These are phyloP conservation scores for Apamea monoglypha DNA, from an alignment of 2,888 invertebrate genomes.

Conservation along the genomic window DNA sequence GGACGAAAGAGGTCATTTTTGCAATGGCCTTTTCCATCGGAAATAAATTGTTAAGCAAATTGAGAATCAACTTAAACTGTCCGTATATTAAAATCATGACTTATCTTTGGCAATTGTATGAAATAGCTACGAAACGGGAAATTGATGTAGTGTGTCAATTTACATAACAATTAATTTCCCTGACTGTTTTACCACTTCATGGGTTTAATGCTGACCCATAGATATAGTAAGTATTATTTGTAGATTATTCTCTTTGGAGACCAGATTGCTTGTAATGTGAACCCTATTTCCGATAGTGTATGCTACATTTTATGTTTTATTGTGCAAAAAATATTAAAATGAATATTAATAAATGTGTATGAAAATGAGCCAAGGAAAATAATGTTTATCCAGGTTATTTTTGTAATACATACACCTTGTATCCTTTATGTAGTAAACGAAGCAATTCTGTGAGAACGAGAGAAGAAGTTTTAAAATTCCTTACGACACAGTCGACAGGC, in stretches of 20 bases:
- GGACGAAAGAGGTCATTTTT: not conserved
- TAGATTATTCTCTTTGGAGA: too few species aligned
- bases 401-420: conserved; percentile 50
- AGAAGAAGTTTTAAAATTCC: conserved; percentile 22
- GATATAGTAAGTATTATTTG: not conserved
- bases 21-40: not conserved
- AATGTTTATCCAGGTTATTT: conserved; percentile 17
- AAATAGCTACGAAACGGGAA: not conserved
- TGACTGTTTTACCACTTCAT: not conserved
- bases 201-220: not conserved
- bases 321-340: conserved; percentile 41
- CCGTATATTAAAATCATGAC: too few species aligned
- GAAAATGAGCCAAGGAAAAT: conserved; percentile 23
- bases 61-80: too few species aligned
- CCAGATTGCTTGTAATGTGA: not conserved
- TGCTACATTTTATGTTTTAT: not conserved
- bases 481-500: not conserved
- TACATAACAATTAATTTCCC: not conserved
- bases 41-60: not conserved
- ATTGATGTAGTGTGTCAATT: not conserved
- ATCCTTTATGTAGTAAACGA: conserved; percentile 51
- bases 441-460: conserved; percentile 42
- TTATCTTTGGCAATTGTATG: not conserved
- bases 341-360: conserved; percentile 23
- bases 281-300: not conserved